A percentile compares a stretch with the other conserved stretches of the same genome.
phyloP scores from a whole-genome alignment of 2,797 vertebrate genomes.

The Champsocephalus gunnari region DNA sequence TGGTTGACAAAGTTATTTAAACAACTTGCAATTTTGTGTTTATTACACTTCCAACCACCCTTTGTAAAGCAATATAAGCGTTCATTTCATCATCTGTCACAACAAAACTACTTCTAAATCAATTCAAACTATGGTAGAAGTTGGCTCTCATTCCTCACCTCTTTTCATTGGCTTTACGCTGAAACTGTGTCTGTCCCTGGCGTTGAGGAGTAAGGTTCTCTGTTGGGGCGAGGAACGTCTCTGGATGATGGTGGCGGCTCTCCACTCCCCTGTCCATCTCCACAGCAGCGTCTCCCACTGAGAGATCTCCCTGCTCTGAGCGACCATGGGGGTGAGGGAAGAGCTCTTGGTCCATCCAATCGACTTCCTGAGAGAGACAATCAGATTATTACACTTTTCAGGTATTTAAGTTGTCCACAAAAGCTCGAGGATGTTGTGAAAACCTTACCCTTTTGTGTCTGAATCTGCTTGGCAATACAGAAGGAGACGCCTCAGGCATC shows the following conservation, averaged over 20 bases:
- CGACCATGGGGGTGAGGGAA: constrained; percentile 62
- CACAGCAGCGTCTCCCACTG: constrained; percentile 72
- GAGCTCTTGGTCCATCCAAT: constrained; percentile 72
- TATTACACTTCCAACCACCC: background rate
- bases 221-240: constrained; percentile 39
- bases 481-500: constrained; percentile 75
- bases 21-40: background rate
- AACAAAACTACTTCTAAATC: background rate
- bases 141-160: constrained; percentile 60
- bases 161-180: constrained; percentile 75
- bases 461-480: constrained; percentile 60
- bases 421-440: background rate
- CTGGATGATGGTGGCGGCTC: constrained; percentile 24
- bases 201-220: constrained; percentile 56
- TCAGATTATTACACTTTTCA: background rate
- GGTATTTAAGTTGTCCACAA: background rate
- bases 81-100: background rate
- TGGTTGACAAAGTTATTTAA: background rate
- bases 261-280: constrained; percentile 54
- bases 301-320: constrained; percentile 67
- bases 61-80: background rate
- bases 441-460: constrained; percentile 74
- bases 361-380: constrained; percentile 62
- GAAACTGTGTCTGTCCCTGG: constrained; percentile 40
- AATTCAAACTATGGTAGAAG: background rate